Evolutionary conservation across 2,113 vertebrate species (phyloP).

Genomic region (Apus apus): DNA sequence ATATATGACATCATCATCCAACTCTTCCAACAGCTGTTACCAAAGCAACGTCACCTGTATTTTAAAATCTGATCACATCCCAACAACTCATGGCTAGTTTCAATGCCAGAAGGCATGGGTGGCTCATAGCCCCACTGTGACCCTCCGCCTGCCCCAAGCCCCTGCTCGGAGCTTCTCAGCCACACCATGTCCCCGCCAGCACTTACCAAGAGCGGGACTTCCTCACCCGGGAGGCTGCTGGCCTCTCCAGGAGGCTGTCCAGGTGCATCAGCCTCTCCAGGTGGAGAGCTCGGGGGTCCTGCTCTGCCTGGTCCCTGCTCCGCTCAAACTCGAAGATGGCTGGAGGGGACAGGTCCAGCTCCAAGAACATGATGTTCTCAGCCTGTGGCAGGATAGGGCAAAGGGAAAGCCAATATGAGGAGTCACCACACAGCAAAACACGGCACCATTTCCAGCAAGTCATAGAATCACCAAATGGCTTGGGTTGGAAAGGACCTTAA

Average conservation of each 20-base stretch:
- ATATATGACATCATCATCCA: not conserved
- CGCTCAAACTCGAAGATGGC: constrained; percentile 85
- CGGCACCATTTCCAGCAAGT: constrained; percentile 42
- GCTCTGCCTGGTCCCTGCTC: constrained; percentile 72
- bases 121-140: accelerated
- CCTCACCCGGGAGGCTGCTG: constrained; percentile 79
- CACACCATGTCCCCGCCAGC: accelerated
- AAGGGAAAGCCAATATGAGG: not conserved
- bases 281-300: constrained; percentile 79
- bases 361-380: constrained; percentile 96
- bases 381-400: constrained; percentile 74
- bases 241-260: constrained; percentile 85
- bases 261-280: constrained; percentile 80
- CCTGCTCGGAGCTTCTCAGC: accelerated
- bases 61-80: too few relatives aligned
- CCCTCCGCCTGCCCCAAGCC: accelerated
- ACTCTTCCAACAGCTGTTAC: not conserved
- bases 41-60: accelerated
- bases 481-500: too few relatives aligned
- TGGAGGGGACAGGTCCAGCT: constrained; percentile 91
- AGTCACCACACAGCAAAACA: not conserved
- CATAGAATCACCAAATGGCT: too few relatives aligned
- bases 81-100: accelerated
- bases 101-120: accelerated
- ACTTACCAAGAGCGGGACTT: constrained; percentile 94